Percentiles rank a stretch among this genome's conserved stretches.
These are phyloP conservation scores for Leptatherina wallacei DNA, from an alignment of 2,797 vertebrate genomes.

Conservation along the genomic window DNA sequence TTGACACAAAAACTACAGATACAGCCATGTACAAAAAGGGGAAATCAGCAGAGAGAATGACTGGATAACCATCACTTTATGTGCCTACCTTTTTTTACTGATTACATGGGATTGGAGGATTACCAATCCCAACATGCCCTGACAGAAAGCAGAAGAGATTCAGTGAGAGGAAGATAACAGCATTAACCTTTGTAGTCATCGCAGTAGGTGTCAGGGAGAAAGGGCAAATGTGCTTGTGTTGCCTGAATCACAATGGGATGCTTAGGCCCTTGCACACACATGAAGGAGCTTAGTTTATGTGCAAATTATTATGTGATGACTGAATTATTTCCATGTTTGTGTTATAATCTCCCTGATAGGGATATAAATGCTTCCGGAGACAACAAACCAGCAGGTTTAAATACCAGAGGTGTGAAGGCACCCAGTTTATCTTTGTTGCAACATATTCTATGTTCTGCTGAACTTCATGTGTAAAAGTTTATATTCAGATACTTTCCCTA, in stretches of 20 bases:
- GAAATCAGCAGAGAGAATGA: not conserved
- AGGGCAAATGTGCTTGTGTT: constrained; percentile 21
- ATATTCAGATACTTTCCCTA: constrained; percentile 43
- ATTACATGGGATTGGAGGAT: not conserved
- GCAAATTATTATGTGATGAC: constrained; percentile 4
- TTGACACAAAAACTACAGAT: constrained; percentile 10
- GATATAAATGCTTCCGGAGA: not conserved
- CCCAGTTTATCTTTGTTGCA: too few relatives aligned
- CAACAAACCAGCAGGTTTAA: not conserved
- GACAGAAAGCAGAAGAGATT: constrained; percentile 16
- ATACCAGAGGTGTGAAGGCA: not conserved
- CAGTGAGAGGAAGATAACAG: constrained; percentile 26
- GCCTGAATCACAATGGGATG: constrained; percentile 7
- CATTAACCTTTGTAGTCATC: constrained; percentile 22
- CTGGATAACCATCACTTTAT: not conserved
- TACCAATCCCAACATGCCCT: constrained; percentile 6
- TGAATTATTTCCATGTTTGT: not conserved
- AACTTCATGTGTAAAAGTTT: not conserved
- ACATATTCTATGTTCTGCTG: not conserved
- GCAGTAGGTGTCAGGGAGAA: constrained; percentile 10
- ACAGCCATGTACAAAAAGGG: not conserved
- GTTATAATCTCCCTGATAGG: not conserved
- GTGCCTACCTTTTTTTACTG: not conserved
- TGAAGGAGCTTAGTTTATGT: constrained; percentile 18
- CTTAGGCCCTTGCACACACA: not conserved